Evolutionary conservation across 2,888 invertebrate species (phyloP).

Genomic region (Nomada fucata): DNA sequence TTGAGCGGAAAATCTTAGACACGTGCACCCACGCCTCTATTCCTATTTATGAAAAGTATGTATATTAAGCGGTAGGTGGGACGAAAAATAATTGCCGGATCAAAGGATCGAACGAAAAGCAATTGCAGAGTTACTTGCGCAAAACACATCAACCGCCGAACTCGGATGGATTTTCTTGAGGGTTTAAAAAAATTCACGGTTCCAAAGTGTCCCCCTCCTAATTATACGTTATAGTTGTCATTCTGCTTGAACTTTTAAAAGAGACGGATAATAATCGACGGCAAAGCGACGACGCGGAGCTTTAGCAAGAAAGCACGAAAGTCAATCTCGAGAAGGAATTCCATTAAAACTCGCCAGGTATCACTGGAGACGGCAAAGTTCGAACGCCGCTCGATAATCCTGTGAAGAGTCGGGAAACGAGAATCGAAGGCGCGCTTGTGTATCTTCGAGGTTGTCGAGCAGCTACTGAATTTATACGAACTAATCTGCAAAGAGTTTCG

Average conservation of each 20-base stretch:
- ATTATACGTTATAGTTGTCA: background rate
- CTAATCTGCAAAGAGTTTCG: conserved; percentile 23
- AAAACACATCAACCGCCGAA: too few species aligned
- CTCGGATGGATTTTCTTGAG: too few species aligned
- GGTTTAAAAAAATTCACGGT: background rate
- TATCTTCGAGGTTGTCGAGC: conserved; percentile 23
- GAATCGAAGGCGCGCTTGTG: conserved; percentile 35
- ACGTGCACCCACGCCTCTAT: too few species aligned
- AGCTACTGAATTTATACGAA: conserved; percentile 26
- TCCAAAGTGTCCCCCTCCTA: conserved; percentile 1
- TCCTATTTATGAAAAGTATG: too few species aligned
- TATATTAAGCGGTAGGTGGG: too few species aligned
- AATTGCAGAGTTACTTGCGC: too few species aligned
- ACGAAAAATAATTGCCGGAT: too few species aligned
- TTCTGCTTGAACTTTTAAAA: conserved; percentile 26
- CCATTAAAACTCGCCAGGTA: conserved; percentile 67
- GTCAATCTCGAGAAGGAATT: conserved; percentile 61
- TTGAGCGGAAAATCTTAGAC: too few species aligned
- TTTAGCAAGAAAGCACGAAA: conserved; percentile 24
- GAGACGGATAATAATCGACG: conserved; percentile 4
- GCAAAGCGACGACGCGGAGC: background rate
- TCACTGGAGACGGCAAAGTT: conserved; percentile 38
- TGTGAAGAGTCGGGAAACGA: conserved; percentile 17
- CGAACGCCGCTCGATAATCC: conserved; percentile 54
- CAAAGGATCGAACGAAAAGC: too few species aligned